Percentiles rank a stretch among this genome's conserved stretches.
phyloP scores from a whole-genome alignment of 1,140 invertebrate species.

The Polypedilum vanderplanki region DNA sequence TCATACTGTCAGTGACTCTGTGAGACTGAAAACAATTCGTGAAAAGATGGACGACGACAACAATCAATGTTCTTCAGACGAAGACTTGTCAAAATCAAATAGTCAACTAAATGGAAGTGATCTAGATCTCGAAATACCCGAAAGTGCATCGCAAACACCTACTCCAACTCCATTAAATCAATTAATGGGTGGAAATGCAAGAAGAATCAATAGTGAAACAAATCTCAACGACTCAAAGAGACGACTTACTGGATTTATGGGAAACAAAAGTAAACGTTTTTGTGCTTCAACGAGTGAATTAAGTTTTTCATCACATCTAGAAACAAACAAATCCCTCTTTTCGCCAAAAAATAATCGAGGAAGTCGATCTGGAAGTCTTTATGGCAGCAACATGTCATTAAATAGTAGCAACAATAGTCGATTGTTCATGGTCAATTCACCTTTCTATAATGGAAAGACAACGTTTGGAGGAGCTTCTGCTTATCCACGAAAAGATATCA shows the following conservation, averaged over 20 bases:
- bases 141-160: constrained; percentile 8
- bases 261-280: constrained; percentile 31
- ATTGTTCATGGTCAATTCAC: constrained; percentile 46
- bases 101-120: constrained; percentile 1
- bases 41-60: neutral
- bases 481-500: constrained; percentile 47
- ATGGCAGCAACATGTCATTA: constrained; percentile 41
- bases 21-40: neutral
- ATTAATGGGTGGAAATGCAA: neutral
- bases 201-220: constrained; percentile 25
- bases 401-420: constrained; percentile 40
- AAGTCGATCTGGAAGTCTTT: constrained; percentile 41
- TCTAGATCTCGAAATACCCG: constrained; percentile 16
- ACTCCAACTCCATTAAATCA: neutral
- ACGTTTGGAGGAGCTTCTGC: constrained; percentile 71
- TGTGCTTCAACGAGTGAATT: constrained; percentile 35
- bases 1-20: neutral
- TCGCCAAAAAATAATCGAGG: constrained; percentile 30
- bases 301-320: constrained; percentile 39
- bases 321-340: constrained; percentile 41
- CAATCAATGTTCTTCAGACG: neutral
- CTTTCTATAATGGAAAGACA: constrained; percentile 75
- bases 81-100: constrained; percentile 10
- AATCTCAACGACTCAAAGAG: neutral
- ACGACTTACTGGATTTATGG: constrained; percentile 33